Evolutionary conservation across 2,797 vertebrate species (phyloP), one percentile per base, ranked within the genome.

Genomic region (Tinamus major): DNA sequence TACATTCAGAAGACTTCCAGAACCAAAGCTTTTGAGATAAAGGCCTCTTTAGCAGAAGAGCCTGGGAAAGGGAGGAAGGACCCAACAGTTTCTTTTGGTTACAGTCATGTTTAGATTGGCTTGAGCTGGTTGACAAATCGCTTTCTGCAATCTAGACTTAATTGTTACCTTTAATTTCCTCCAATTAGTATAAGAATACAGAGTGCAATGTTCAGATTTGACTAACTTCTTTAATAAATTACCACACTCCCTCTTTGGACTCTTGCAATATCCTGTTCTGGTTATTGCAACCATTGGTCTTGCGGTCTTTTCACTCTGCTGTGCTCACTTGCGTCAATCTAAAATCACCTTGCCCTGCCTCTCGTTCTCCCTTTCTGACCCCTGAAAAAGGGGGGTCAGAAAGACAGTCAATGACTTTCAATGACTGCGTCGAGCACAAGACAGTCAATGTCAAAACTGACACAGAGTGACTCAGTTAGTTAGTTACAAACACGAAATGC

Each of bases 11-110:
- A 77, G 64, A 74, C 56, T 24, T 79, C 49, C 65, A 80, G 53
- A 77, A 89, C 15, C 46, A 69, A 90, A 87, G 59, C 90, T 7
- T n/a, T 65, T 71, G 75, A 86, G 49, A 91, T 53, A 91, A 92
- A 94, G 79, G 85, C 68, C 39, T 92, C 70, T 81, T 91, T 42
- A 75, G 87, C 23, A 86, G 78, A 93, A 71, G 79, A 94, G 44
- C 37, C n/a, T 35, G 4, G 27, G 49, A 49, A 77, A 70, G 13
- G 75, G 27, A 90, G 46, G 16, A 87, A 84, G 27, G 67, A 44
- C 29, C 59, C 23, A 79, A 70, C 19, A 23, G 68, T 4, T 53
- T 35, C 63, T 85, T 67, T 64, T 61, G 62, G 41, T 39, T 42
- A 44, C 44, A 84, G 39, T 7, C 33, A 55, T 37, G 68, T 46